Evolutionary conservation across 2,797 vertebrate genomes (phyloP).

Genomic region (Mus minutoides): DNA sequence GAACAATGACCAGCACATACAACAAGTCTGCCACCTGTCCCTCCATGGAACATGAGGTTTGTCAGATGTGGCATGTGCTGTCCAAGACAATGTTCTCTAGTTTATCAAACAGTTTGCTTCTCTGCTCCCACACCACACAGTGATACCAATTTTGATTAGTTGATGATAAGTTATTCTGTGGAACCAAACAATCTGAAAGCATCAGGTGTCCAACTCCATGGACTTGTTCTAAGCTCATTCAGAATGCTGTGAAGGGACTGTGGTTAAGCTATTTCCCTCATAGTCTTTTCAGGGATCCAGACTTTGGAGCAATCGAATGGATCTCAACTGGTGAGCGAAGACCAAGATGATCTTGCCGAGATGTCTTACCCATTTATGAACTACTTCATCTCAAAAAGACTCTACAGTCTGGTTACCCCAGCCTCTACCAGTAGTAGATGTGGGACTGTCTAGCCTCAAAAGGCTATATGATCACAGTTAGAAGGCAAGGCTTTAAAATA

Average conservation of each 20-base stretch:
- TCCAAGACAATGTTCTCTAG: fast-evolving
- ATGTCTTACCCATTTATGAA: too few species aligned
- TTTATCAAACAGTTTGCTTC: fast-evolving
- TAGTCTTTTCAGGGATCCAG: neutral
- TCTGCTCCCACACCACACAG: fast-evolving
- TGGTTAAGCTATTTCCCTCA: neutral
- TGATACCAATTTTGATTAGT: too few species aligned
- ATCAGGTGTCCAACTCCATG: neutral
- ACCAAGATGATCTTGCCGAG: neutral
- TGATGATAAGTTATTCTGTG: neutral
- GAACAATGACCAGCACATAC: neutral
- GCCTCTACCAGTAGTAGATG: too few species aligned
- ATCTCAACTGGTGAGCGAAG: neutral
- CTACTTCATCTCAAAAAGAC: neutral
- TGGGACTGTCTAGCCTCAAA: too few species aligned
- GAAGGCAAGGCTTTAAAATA: neutral
- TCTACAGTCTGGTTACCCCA: neutral
- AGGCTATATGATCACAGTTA: neutral
- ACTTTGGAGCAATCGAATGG: neutral
- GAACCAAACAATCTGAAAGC: neutral
- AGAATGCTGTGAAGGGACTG: neutral
- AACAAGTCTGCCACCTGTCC: fast-evolving
- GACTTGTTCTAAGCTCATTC: neutral
- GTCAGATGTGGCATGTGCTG: fast-evolving
- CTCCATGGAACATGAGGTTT: neutral